Conservation (phyloP, 2,888 invertebrate species). For the Tupiocoris notatus region DNA sequence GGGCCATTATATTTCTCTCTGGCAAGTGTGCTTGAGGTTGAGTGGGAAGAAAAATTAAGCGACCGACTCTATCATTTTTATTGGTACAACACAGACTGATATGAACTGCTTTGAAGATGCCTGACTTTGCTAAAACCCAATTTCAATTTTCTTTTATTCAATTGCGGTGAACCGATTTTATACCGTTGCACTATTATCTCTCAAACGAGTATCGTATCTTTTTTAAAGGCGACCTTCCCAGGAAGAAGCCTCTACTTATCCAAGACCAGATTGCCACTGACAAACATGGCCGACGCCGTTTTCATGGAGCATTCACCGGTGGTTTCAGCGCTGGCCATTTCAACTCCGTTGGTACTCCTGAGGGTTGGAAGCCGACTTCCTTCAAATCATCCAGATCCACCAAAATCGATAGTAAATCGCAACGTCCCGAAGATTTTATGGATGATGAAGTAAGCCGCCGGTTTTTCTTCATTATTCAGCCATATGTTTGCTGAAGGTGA, state of each 20-base stretch:
- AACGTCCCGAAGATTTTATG: constrained; percentile 93
- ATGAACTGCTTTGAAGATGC: too few relatives aligned
- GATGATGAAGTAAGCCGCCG: constrained; percentile 73
- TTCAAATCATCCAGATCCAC: constrained; percentile 86
- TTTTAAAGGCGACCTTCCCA: constrained; percentile 72
- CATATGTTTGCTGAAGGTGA: neutral
- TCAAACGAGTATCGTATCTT: too few relatives aligned
- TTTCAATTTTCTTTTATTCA: too few relatives aligned
- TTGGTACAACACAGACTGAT: too few relatives aligned
- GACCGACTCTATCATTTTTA: too few relatives aligned
- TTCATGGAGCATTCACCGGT: constrained; percentile 99
- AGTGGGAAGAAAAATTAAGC: too few relatives aligned
- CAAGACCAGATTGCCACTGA: constrained; percentile 90
- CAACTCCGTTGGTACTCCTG: constrained; percentile 92
- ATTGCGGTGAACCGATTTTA: too few relatives aligned
- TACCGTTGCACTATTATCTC: too few relatives aligned
- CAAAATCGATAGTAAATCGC: constrained; percentile 61
- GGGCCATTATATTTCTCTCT: too few relatives aligned
- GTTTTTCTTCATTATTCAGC: neutral
- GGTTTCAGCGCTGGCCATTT: constrained; percentile 97
- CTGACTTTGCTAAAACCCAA: too few relatives aligned
- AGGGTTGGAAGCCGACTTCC: constrained; percentile 89
- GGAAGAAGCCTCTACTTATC: constrained; percentile 73
- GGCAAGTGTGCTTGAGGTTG: too few relatives aligned
- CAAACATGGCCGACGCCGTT: constrained; percentile 81